Base-by-base conservation (phyloP, 2,797 vertebrate species). In the Parauchenoglanis ngamensis region DNA sequence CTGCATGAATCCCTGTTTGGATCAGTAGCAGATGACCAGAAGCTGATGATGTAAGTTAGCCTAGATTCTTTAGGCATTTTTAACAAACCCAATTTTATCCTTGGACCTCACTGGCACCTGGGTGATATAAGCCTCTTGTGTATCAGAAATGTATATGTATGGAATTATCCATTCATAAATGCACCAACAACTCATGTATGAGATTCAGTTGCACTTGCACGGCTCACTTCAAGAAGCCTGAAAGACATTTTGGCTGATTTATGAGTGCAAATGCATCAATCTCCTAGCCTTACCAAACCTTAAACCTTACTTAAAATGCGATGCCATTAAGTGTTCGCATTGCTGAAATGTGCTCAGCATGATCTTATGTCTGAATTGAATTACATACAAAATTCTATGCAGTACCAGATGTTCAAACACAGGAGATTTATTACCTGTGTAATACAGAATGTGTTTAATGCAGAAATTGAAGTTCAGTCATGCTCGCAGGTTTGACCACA, bases 21-120 rank as follows among this genome's bases (percentile, higher is more conserved):
- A 15, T 99, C 98, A 0, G 98, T 99, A 46, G 98, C 98, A 40
- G 98, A 99, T 89, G 98, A 99, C 92, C 97, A 98, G 94, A 99
- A 98, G 89, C 97, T 99, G 83, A 99, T 99, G 98, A 99, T 99
- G 98, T 98, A 91, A 94, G 97, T 87, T 19, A 31, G 4, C 12
- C 13, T 78, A n/a, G 15, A 25, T 59, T 75, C 2, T 28, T 28
- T 52, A 25, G 40, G 40, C 40, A 40, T 40, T 40, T 40, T 52
- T 11, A 52, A 52, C n/a, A 56, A 11, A 40, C 7, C 7, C 8
- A 52, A 76, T 11, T 78, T 78, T 57, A 56, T 78, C 57, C 21
- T 56, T 25, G 46, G 2, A 17, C 25, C 28, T 7, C 52, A 77
- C 28, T 56, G 10, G 5, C 21, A 6, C 35, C 35, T 13, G 56